Base-by-base conservation (phyloP, 2,113 vertebrate species). In the Opisthocomus hoazin region DNA sequence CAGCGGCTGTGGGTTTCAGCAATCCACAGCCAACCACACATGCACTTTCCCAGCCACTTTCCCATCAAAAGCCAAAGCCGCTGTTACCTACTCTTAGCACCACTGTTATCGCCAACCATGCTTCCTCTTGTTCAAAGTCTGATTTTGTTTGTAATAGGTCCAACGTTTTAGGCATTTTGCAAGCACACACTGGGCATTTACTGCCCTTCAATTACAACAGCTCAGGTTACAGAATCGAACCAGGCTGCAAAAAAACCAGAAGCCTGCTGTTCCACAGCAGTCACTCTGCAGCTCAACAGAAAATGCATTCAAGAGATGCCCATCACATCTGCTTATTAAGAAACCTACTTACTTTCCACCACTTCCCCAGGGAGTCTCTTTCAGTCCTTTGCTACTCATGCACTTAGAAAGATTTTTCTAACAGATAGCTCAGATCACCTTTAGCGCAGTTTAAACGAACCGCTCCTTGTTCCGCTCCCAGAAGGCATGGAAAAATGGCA, bases 401-500 rank as follows among this genome's bases (percentile, higher is more conserved):
- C 24, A 30, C 45, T 76, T 10, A 69, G 37, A 30, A 43, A 45
- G 17, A 13, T 22, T 48, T 61, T 77, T 65, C 39, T 30, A 84
- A 48, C 8, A 45, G 29, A 36, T 5, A 88, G 23, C 18, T 46
- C 29, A 11, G 21, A 60, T 30, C 2, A 36, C 34, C 14, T 60
- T 56, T 29, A 68, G 11, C 10, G n/a, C 29, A 34, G 46, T 56
- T 84, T 23, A 64, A 21, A n/a, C 0, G 1, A 58, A 71, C 41
- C 0, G 0, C 2, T 70, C 24, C 26, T 50, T 63, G 26, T 46
- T 63, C 48, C 3, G 5, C 18, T 64, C 43, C 58, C 17, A 39
- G 24, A 60, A n/a, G 7, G 34, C 48, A 69, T 0, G 9, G 24
- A 34, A 85, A 85, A 87, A 58, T 1, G 2, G 26, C 4, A 4